Conservation (phyloP, 2,888 invertebrate species). For the Diloba caeruleocephala region DNA sequence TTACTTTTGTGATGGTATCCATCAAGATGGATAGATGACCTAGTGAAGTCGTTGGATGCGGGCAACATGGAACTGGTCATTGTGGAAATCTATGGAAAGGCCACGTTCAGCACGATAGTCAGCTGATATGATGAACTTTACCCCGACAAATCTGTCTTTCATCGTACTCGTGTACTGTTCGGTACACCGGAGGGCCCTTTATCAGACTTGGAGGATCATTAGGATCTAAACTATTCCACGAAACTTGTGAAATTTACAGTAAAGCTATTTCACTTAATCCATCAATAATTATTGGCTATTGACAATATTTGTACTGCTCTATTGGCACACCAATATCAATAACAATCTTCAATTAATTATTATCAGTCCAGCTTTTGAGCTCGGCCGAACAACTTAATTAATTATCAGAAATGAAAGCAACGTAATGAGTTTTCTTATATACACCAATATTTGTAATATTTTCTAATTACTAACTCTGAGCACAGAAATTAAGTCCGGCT, state of each 20-base stretch:
- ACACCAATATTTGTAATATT: slow-evolving; percentile 3
- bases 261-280: background rate
- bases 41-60: too few species aligned
- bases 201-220: too few species aligned
- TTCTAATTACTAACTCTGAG: slow-evolving; percentile 5
- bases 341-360: background rate
- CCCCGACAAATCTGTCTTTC: background rate
- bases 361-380: background rate
- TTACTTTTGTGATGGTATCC: too few species aligned
- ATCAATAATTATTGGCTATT: too few species aligned
- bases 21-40: too few species aligned
- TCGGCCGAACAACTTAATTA: background rate
- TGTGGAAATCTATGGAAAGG: too few species aligned
- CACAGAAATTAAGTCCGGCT: too few species aligned
- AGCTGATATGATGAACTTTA: too few species aligned
- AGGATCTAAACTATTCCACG: background rate
- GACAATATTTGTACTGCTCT: too few species aligned
- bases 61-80: too few species aligned
- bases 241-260: background rate
- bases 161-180: background rate
- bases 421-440: background rate
- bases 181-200: too few species aligned
- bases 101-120: too few species aligned
- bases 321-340: background rate
- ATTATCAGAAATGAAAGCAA: background rate